Base-by-base conservation (phyloP, 2,888 invertebrate species). In the Sphinx pinastri region DNA sequence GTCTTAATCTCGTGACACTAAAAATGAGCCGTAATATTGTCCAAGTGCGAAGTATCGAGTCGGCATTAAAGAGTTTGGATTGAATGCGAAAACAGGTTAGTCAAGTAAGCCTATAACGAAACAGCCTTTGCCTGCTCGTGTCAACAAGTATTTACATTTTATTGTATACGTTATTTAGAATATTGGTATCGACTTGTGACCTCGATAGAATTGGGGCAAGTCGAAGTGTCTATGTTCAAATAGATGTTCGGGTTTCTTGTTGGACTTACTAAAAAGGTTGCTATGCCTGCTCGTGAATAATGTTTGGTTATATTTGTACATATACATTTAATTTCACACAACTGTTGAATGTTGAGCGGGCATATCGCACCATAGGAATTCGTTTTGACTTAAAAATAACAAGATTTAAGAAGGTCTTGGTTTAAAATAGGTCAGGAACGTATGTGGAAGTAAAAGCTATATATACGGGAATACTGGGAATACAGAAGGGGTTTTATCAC, bases 131-230 rank as follows among this genome's bases (percentile, higher is more conserved):
- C 63, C 14, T 49, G 63, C 47, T 19, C 47, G 63, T 63, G 49
- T 49, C 49, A 49, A 63, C 63, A 63, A 63, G 47, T 63, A 63
- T 63, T 63, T 49, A 63, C 49, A 63, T 63, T 63, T 63, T 25
- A 63, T 63, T 63, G 63, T 63, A 47, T 63, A 63, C 47, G 13
- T 19, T 63, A 63, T 63, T 63, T 63, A 19, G 63, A 63, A 63
- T 63, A 63, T 63, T 63, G 63, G 47, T 47, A 63, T 49, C 47
- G 63, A 63, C 49, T 63, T 63, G 63, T 49, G 63, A 63, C 63
- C 63, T 63, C 63, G 47, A 49, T 63, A 49, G 47, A 63, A 63
- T 63, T 63, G 63, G 63, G 63, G 63, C 49, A 63, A 63, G 49
- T 63, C 19, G 47, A 11, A 49, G 49, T 49, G 6, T 49, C 19